Conservation (phyloP, 2,888 invertebrate species). For the Drosophila tripunctata region DNA sequence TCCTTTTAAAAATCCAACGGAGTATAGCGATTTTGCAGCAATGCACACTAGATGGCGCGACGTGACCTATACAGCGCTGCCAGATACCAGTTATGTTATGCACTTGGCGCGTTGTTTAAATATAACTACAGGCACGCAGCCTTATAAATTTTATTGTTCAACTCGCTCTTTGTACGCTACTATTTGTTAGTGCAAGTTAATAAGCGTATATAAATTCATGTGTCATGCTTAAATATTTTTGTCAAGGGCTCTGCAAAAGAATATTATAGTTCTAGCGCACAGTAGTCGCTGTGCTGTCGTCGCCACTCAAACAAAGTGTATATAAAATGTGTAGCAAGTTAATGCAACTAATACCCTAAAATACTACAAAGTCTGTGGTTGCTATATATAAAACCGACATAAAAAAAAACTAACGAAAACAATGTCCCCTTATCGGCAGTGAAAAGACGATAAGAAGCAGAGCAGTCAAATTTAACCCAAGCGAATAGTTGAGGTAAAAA, state of each 20-base stretch:
- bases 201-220: constrained; percentile 51
- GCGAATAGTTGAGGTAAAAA: constrained; percentile 25
- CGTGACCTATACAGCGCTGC: too few relatives aligned
- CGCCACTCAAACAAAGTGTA: not conserved
- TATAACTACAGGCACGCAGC: too few relatives aligned
- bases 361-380: constrained; percentile 8
- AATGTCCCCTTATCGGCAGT: constrained; percentile 41
- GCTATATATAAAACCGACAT: not conserved
- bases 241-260: constrained; percentile 26
- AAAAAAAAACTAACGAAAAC: not conserved
- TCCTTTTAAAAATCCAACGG: too few relatives aligned
- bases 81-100: too few relatives aligned
- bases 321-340: not conserved
- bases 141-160: not conserved
- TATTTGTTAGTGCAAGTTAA: constrained; percentile 29
- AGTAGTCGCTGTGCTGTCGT: constrained; percentile 24
- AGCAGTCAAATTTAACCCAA: constrained; percentile 4
- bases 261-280: constrained; percentile 3
- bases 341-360: constrained; percentile 11
- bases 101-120: too few relatives aligned
- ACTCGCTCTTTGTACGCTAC: not conserved
- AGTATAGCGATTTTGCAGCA: too few relatives aligned
- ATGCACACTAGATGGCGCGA: too few relatives aligned
- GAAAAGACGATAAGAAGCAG: constrained; percentile 45
- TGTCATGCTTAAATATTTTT: constrained; percentile 25